phyloP scores from a whole-genome alignment of 2,797 vertebrate species.

The Pantherophis vulpinus region DNA sequence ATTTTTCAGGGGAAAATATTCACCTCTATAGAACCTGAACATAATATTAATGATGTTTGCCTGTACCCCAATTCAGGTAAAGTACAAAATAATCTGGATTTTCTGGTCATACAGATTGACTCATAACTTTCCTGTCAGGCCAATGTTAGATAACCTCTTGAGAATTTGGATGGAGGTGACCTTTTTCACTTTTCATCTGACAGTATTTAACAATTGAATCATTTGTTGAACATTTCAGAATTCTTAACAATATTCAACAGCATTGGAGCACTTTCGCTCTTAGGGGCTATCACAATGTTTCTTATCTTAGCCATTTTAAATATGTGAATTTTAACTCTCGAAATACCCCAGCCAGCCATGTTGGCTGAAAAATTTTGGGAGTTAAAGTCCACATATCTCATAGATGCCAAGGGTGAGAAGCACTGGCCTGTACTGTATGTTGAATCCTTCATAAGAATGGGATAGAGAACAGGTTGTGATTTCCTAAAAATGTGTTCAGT shows the following conservation, averaged over 20 bases:
- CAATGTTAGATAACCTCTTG: not conserved
- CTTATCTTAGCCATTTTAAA: not conserved
- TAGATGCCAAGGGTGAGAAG: not conserved
- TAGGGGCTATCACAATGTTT: not conserved
- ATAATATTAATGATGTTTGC: constrained; percentile 91
- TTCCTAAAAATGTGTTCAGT: not conserved
- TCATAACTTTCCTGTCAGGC: not conserved
- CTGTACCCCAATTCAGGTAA: constrained; percentile 92
- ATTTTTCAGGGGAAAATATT: constrained; percentile 88
- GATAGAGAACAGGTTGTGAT: not conserved
- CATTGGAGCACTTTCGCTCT: constrained; percentile 10
- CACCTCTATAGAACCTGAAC: constrained; percentile 90
- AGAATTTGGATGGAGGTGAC: not conserved
- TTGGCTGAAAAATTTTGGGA: not conserved
- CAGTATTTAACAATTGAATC: constrained; percentile 14
- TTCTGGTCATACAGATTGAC: not conserved
- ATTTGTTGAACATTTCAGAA: constrained; percentile 30
- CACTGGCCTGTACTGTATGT: not conserved
- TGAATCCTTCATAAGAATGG: not conserved
- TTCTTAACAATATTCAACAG: constrained; percentile 17
- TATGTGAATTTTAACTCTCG: not conserved
- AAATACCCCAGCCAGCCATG: not conserved
- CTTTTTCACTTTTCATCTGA: not conserved
- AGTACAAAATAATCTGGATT: not conserved
- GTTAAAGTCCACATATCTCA: not conserved